Conservation (phyloP, 2,888 invertebrate genomes). For the Sipha maydis region DNA sequence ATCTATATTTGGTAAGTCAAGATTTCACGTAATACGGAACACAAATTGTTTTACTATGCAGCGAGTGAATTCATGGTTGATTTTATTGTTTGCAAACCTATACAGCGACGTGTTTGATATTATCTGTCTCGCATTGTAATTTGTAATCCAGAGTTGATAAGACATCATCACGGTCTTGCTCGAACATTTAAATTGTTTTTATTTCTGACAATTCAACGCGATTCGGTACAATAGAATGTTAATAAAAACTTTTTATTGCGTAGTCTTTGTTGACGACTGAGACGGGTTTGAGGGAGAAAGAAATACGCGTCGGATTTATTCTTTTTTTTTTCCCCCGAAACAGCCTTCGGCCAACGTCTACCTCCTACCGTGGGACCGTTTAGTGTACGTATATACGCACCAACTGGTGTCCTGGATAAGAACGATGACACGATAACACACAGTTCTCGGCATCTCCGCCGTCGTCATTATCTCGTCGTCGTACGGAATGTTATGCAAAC, state of each 20-base stretch:
- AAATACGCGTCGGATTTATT: constrained; percentile 1
- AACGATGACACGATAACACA: constrained; percentile 24
- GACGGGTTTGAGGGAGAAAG: neutral
- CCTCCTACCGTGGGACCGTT: constrained; percentile 34
- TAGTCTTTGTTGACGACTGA: neutral
- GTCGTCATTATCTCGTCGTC: neutral
- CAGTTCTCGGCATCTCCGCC: neutral
- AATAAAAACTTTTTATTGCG: constrained; percentile 16
- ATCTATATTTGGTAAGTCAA: too few relatives aligned
- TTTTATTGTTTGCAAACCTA: too few relatives aligned
- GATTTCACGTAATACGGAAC: too few relatives aligned
- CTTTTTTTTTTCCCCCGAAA: neutral
- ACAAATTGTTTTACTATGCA: too few relatives aligned
- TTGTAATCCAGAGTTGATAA: neutral
- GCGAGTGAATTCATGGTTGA: too few relatives aligned
- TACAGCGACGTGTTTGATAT: too few relatives aligned
- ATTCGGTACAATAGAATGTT: constrained; percentile 2
- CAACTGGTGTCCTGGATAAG: constrained; percentile 6
- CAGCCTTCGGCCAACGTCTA: neutral
- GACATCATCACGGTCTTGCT: neutral
- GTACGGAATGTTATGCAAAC: neutral
- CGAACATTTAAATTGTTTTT: neutral
- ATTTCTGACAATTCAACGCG: constrained; percentile 8
- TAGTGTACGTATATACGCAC: neutral
- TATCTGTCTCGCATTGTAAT: neutral